These are phyloP conservation scores for Lamellibrachia luymesi DNA, from an alignment of 1,140 invertebrate species.

Conservation along the genomic window DNA sequence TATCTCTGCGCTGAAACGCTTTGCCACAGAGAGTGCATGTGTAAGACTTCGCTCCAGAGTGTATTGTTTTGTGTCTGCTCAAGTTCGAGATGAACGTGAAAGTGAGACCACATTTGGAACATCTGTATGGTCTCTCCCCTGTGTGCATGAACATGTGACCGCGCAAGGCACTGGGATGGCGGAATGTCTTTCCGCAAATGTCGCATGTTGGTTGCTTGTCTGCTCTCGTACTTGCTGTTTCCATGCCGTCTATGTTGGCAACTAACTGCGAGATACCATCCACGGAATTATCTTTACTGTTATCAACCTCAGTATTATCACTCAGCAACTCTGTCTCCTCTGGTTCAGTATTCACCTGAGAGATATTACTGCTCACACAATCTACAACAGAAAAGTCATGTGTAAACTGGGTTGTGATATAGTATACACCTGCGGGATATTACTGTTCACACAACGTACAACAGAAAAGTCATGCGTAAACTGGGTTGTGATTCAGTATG, in stretches of 20 bases:
- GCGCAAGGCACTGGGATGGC: background rate
- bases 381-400: background rate
- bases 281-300: background rate
- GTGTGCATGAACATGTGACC: background rate
- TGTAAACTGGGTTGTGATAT: too few relatives aligned
- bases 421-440: background rate
- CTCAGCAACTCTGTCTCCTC: background rate
- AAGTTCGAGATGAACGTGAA: background rate
- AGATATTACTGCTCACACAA: background rate
- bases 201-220: background rate
- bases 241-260: background rate
- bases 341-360: background rate
- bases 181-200: slow-evolving; percentile 9
- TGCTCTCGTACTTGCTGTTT: background rate
- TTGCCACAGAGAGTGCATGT: background rate
- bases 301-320: background rate
- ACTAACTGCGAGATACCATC: background rate
- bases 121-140: background rate
- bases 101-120: background rate
- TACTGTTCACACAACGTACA: background rate
- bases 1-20: background rate
- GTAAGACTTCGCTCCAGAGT: slow-evolving; percentile 1
- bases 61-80: slow-evolving; percentile 11
- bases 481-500: too few relatives aligned
- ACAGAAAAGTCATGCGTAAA: background rate